Evolutionary conservation across 2,888 invertebrate species (phyloP).

Genomic region (Lydus trimaculatus): DNA sequence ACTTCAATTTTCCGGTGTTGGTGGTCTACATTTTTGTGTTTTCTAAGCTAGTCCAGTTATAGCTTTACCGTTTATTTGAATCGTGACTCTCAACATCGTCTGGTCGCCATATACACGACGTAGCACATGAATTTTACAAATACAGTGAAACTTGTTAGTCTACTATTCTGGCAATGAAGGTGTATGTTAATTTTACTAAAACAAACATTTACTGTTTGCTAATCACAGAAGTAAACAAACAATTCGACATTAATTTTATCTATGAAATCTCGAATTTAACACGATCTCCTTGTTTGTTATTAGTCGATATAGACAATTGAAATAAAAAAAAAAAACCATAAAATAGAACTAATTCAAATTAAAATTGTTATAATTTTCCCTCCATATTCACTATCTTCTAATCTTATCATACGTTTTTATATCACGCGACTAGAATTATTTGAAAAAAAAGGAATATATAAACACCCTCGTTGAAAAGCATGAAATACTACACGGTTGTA

Average conservation of each 20-base stretch:
- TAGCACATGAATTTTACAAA: too few species aligned
- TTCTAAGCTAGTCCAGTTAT: too few species aligned
- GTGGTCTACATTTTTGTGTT: too few species aligned
- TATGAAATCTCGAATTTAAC: not conserved
- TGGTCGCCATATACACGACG: too few species aligned
- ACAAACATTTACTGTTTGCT: not conserved
- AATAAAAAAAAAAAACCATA: not conserved
- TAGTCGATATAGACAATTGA: not conserved
- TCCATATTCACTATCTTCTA: not conserved
- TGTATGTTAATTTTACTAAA: not conserved
- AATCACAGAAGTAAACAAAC: not conserved
- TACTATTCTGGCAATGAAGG: not conserved
- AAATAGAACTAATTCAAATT: not conserved
- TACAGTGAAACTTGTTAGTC: too few species aligned
- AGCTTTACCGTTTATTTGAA: too few species aligned
- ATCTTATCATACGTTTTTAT: not conserved
- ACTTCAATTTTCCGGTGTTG: too few species aligned
- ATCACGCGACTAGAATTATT: not conserved
- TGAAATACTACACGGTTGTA: not conserved
- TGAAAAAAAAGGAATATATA: not conserved
- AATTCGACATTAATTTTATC: constrained; percentile 1
- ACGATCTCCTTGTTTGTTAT: not conserved
- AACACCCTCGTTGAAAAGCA: not conserved
- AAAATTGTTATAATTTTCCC: not conserved
- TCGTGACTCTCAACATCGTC: too few species aligned